Percentiles rank a stretch among this genome's conserved stretches.
Evolutionary conservation across 2,113 vertebrate species (phyloP).

Genomic region (Lipotes vexillifer): DNA sequence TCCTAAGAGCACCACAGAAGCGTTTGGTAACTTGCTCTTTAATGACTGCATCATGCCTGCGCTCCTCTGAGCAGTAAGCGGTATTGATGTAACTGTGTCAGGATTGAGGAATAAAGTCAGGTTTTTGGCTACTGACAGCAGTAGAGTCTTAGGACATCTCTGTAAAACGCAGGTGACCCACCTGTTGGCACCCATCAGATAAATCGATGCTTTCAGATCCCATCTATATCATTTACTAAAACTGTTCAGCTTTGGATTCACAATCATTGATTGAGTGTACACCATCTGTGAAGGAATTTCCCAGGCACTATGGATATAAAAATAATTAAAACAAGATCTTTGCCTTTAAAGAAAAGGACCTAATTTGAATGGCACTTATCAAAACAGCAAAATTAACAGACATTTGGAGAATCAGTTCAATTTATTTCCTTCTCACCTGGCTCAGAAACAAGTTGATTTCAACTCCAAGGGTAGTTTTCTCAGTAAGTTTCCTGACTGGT

Average conservation of each 20-base stretch:
- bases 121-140: background rate
- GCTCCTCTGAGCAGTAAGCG: background rate
- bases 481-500: background rate
- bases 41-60: background rate
- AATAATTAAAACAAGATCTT: background rate
- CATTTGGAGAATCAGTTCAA: conserved; percentile 1
- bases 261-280: background rate
- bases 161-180: background rate
- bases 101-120: conserved; percentile 39
- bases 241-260: background rate
- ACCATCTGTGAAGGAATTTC: background rate
- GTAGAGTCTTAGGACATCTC: background rate
- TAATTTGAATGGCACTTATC: background rate
- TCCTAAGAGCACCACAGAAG: background rate
- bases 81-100: background rate
- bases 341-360: background rate
- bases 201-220: background rate
- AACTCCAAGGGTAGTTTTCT: background rate
- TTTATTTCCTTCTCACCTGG: background rate
- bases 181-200: background rate
- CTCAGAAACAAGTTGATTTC: conserved; percentile 8
- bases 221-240: background rate
- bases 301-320: background rate
- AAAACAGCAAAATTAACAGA: background rate
- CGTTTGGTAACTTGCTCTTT: background rate